Evolutionary conservation across 2,113 vertebrate species (phyloP), one percentile per base, ranked within the genome.

Genomic region (Hemicordylus capensis): DNA sequence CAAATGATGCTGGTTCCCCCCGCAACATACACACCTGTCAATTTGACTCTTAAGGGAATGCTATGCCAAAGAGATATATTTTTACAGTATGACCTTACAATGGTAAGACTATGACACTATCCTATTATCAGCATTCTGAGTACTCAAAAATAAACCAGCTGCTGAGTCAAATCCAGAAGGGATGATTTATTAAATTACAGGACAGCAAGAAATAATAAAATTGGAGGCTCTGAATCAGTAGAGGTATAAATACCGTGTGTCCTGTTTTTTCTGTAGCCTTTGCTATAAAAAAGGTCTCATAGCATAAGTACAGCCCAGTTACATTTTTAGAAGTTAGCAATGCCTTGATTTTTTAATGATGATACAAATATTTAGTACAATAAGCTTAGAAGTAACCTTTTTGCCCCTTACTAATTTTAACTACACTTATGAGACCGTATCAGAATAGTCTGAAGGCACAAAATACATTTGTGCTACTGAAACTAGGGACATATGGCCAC

Each of bases 171-270:
- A 67, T 85, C 56, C 87, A 72, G 91, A 92, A 90, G 31, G 69
- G 56, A 15, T 64, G 44, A 85, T 92, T 94, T 92, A 61, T 90
- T 81, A 92, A 92, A 94, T 81, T 91, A 85, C 37, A 86, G 61
- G n/a, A 58, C 63, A 86, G 64, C 81, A 89, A 90, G 72, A 80
- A 6, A 90, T 88, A 88, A 90, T 61, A 89, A 89, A 92, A 88
- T 63, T 59, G n/a, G 24, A 90, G 80, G 79, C 77, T 63, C 51
- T 81, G 58, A 80, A 78, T 87, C 54, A 87, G 56, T 2, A 80
- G 54, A 89, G 92, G 83, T 48, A 86, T 87, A 76, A 91, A 76
- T 67, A 85, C 46, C 54, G 31, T 78, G 80, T 8, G 19, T 70
- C 83, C 82, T 81, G 37, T 0, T 73, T 80, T 84, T 88, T 39